Evolutionary conservation across 2,888 invertebrate genomes (phyloP), one percentile per base, ranked within the genome.

Genomic region (Leptopilina drosophilae): DNA sequence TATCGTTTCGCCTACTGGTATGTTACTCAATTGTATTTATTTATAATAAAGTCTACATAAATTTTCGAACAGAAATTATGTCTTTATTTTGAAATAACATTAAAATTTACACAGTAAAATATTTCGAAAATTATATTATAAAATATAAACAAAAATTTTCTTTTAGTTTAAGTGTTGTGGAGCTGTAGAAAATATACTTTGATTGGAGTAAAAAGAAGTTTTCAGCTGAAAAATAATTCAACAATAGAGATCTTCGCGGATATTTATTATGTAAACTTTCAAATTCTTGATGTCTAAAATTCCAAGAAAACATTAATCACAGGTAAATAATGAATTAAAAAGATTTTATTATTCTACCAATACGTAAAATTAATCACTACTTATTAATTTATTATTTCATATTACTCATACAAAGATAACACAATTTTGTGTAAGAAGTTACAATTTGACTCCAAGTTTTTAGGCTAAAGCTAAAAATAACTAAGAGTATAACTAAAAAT

Each of bases 131-230:
- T 11, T 12, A 1, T 9, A 46, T 49, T 20, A 20, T 26, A 9
- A 67, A 6, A 67, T 15, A 12, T 12, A 14, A 67, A 67, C 20
- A 49, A 49, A 11, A 11, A 49, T 49, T 49, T 11, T 12, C 11
- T 49, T 49, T 46, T n/a, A 67, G 67, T 49, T 67, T 6, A 49
- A 67, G 15, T 49, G 67, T 6, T 67, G 67, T 7, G 67, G 67
- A 20, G 67, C 20, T 1, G 11, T 4, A 33, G 3, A 33, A 20
- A 67, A 49, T 46, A 12, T 67, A 49, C 26, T 14, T 67, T 15
- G 46, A 67, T 67, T 67, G 67, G 67, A 49, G 67, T 49, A 14
- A 2, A 2, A 67, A 67, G 49, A 7, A 26, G 42, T 67, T 20
- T 49, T 2, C 9, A 49, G 46, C 20, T 7, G 20, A 49, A 12